These are phyloP conservation scores for Psittacus erithacus DNA, from an alignment of 2,113 vertebrate genomes.

Conservation along the genomic window DNA sequence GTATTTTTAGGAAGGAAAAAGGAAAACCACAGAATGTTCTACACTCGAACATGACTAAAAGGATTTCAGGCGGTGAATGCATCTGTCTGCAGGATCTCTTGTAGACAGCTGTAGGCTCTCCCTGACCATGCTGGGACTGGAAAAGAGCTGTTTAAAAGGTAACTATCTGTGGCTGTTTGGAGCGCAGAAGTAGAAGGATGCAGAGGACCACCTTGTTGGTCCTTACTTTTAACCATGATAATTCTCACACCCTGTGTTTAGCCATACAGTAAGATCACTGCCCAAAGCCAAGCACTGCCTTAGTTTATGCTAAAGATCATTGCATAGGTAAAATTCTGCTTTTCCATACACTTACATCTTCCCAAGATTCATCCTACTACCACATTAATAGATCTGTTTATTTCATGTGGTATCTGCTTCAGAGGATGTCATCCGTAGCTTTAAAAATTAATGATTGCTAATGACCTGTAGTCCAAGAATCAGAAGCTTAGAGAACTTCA, in stretches of 20 bases:
- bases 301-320: background rate
- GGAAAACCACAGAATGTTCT: background rate
- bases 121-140: background rate
- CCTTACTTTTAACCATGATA: background rate
- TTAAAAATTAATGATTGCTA: slow-evolving; percentile 61
- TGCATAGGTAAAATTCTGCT: background rate
- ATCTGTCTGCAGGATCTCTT: background rate
- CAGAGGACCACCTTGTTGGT: background rate
- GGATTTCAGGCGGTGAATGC: rapidly evolving
- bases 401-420: background rate
- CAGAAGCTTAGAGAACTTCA: background rate
- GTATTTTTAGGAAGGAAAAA: background rate
- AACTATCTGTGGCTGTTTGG: background rate
- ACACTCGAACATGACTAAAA: rapidly evolving
- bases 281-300: background rate
- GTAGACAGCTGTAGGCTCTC: background rate
- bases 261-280: background rate
- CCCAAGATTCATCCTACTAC: background rate
- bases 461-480: slow-evolving; percentile 34
- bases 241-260: background rate
- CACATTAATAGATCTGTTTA: background rate
- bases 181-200: background rate
- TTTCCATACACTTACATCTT: background rate
- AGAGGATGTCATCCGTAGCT: background rate
- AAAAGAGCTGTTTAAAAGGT: background rate